Base-by-base conservation (phyloP, 2,888 invertebrate genomes). In the Schizotus pectinicornis region DNA sequence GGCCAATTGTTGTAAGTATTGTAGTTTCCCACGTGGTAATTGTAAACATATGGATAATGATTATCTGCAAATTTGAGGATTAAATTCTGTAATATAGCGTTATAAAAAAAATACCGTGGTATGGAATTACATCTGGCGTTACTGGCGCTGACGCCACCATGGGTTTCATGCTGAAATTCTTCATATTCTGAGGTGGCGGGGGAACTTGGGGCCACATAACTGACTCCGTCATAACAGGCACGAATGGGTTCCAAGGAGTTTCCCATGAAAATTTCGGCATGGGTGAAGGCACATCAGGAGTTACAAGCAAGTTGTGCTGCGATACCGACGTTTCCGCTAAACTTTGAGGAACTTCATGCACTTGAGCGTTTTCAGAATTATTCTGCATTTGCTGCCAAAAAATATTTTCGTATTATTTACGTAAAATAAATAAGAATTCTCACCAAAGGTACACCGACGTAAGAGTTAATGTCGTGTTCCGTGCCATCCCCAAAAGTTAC, bases 91-190 rank as follows among this genome's bases (percentile, higher is more conserved):
- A 14, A 42, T 35, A 31, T 11, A 36, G 8, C 7, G n/a, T 5
- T 50, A 47, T 13, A 12, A 6, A 50, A 39, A 39, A 8, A 31
- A 33, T 41, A 74, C 74, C 72, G 48, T 72, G 68, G 52, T 71
- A 72, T 5, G 71, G 68, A 6, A 73, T 57, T 8, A 72, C 69
- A 53, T 67, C 67, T n/a, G 74, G 73, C 9, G 74, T 73, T 3
- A 68, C 69, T 2, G 75, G 72, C 14, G 73, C 72, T 6, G 74
- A 74, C 0, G 73, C 71, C 1, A 73, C 65, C 67, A 75, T 69
- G 1, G 73, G 73, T 42, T 71, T 71, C 14, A 68, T 55, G 35
- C 64, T 68, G 37, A 52, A 67, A 47, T 65, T 65, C 42, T 58
- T 59, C 11, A 57, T 30, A 13, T 38, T 58, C 6, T 62, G 69